Percentiles rank a stretch among this genome's conserved stretches.
phyloP scores from a whole-genome alignment of 2,113 vertebrate genomes.

The Myrmecobius fasciatus region DNA sequence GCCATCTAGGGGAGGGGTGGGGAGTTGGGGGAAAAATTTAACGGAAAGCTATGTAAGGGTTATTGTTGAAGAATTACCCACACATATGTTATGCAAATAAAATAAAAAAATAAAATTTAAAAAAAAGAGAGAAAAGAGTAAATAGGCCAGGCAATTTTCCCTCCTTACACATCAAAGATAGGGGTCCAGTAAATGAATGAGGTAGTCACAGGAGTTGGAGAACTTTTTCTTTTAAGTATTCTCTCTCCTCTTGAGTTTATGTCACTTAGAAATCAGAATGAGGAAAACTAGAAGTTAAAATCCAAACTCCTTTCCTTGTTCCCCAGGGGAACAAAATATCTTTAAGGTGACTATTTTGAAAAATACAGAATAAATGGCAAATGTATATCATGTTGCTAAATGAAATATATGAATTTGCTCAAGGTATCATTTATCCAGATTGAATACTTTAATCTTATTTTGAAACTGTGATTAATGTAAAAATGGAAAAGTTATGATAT shows the following conservation, averaged over 20 bases:
- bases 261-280: background rate
- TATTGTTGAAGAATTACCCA: no score
- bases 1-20: no score
- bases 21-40: no score
- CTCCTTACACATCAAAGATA: background rate
- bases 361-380: slow-evolving; percentile 5
- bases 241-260: background rate
- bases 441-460: slow-evolving; percentile 45
- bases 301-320: background rate
- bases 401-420: slow-evolving; percentile 17
- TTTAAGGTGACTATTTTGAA: background rate
- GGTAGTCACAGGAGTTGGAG: background rate
- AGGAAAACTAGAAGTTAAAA: background rate
- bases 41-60: no score
- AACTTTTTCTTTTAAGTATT: background rate
- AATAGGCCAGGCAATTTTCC: background rate
- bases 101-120: no score
- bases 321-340: background rate
- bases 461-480: slow-evolving; percentile 29
- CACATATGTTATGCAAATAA: no score
- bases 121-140: background rate
- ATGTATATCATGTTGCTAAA: background rate
- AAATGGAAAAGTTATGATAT: slow-evolving; percentile 37
- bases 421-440: slow-evolving; percentile 26
- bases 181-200: background rate